Conservation (phyloP, 2,113 vertebrate genomes). For the Delphinapterus leucas region DNA sequence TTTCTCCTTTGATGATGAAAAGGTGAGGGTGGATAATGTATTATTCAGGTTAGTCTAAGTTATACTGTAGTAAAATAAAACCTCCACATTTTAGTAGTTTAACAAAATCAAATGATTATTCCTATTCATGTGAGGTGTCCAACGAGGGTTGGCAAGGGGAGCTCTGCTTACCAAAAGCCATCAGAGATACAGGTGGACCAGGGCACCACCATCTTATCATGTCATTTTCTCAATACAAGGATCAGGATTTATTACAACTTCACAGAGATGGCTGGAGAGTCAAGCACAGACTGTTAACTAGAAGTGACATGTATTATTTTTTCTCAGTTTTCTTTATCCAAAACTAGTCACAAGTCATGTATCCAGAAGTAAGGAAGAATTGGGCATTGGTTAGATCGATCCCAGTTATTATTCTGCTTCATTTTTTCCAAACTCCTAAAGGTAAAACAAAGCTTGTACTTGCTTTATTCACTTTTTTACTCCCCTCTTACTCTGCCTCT, state of each 20-base stretch:
- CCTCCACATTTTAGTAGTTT: background rate
- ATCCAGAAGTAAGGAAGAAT: background rate
- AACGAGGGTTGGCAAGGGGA: background rate
- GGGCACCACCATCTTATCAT: background rate
- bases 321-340: background rate
- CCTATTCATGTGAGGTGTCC: background rate
- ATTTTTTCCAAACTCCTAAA: background rate
- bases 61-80: constrained; percentile 25
- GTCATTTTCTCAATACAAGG: background rate
- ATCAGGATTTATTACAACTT: background rate
- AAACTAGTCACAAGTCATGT: background rate
- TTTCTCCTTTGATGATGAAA: constrained; percentile 46
- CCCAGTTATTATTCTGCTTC: background rate
- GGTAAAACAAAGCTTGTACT: background rate
- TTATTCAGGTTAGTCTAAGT: background rate
- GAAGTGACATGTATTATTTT: background rate
- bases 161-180: background rate
- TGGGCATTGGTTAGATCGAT: background rate
- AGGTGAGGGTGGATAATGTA: background rate
- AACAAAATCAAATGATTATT: background rate
- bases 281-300: background rate
- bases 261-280: fast-evolving
- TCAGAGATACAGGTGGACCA: background rate
- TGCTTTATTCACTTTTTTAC: background rate
- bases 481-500: background rate